Percentiles rank a stretch among this genome's conserved stretches.
phyloP scores from a whole-genome alignment of 1,140 invertebrate genomes.

The Colletes gigas region DNA sequence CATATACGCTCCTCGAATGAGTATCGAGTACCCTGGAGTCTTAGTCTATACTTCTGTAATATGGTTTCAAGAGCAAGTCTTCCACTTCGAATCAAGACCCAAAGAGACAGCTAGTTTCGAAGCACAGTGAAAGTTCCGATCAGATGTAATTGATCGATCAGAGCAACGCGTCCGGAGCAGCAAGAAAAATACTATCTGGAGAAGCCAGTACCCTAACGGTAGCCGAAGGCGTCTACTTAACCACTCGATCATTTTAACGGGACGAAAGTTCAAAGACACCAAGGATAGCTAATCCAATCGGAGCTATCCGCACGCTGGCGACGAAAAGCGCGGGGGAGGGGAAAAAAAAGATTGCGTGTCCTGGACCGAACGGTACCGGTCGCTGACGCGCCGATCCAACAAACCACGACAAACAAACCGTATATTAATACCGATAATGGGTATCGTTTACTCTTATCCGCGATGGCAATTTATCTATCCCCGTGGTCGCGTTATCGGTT shows the following conservation, averaged over 20 bases:
- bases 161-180: too few species aligned
- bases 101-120: too few species aligned
- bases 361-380: not conserved
- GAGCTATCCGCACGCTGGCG: not conserved
- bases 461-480: not conserved
- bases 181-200: not conserved
- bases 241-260: not conserved
- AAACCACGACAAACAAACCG: not conserved
- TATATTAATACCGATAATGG: conserved; percentile 27
- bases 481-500: too few species aligned
- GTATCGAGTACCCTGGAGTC: too few species aligned
- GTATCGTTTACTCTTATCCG: conserved; percentile 16
- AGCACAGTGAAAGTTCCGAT: too few species aligned
- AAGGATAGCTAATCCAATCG: not conserved
- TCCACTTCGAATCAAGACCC: too few species aligned
- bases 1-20: too few species aligned
- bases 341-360: conserved; percentile 21
- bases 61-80: too few species aligned
- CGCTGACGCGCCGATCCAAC: not conserved
- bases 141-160: too few species aligned
- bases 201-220: not conserved
- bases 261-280: conserved; percentile 18
- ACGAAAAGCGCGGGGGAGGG: not conserved
- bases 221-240: not conserved
- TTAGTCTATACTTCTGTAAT: too few species aligned